Evolutionary conservation across 2,113 vertebrate species (phyloP).

Genomic region (Eonycteris spelaea): DNA sequence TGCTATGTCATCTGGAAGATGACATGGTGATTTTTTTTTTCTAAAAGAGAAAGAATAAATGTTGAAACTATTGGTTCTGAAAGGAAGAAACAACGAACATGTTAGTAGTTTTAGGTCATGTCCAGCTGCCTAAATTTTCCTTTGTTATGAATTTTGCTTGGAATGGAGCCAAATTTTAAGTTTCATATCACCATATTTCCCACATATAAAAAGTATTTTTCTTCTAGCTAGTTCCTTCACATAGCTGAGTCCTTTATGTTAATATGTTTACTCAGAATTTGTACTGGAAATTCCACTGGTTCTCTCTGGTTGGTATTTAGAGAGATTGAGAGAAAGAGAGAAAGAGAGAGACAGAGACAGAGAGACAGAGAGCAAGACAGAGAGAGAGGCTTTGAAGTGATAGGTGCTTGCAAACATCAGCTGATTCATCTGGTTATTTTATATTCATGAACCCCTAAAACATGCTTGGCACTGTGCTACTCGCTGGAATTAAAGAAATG

Average conservation of each 20-base stretch:
- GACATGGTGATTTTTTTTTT: background rate
- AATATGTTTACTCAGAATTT: background rate
- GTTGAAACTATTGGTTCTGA: slow-evolving; percentile 3
- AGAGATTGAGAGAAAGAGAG: background rate
- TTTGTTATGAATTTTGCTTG: background rate
- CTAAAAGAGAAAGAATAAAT: background rate
- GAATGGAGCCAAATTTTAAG: background rate
- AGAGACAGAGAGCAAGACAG: too few relatives aligned
- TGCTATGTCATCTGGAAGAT: background rate
- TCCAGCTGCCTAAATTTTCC: background rate
- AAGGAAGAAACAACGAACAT: background rate
- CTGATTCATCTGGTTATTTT: background rate
- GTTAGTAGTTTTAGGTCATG: background rate
- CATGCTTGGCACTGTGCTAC: background rate
- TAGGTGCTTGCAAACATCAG: background rate
- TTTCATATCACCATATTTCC: background rate
- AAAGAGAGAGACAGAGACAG: too few relatives aligned
- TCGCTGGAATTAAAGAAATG: background rate
- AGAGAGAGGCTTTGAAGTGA: background rate
- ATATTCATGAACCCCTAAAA: background rate
- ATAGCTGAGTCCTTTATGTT: background rate
- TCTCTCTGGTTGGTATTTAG: background rate
- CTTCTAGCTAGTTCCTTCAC: background rate
- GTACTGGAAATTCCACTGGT: background rate
- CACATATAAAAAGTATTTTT: background rate